These are phyloP conservation scores for Melieria crassipennis DNA, from an alignment of 2,888 invertebrate genomes.

Conservation along the genomic window DNA sequence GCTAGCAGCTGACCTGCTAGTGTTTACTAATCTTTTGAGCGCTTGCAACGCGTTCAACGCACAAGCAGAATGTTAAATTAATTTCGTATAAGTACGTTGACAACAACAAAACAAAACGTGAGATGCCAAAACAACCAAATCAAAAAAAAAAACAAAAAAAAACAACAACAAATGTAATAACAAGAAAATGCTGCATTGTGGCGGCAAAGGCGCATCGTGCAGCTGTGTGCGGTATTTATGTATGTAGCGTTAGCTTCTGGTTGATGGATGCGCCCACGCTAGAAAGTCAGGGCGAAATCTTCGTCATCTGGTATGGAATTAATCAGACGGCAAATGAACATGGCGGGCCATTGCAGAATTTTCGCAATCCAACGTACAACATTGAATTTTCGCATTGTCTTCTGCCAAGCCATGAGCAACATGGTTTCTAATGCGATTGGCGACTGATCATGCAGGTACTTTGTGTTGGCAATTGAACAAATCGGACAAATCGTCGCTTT, in stretches of 20 bases:
- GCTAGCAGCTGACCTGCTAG: too few species aligned
- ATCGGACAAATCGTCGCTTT: constrained; percentile 52
- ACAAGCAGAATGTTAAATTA: too few species aligned
- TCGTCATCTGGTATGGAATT: constrained; percentile 59
- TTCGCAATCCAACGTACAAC: constrained; percentile 60
- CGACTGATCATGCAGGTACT: constrained; percentile 61
- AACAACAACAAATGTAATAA: neutral
- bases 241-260: constrained; percentile 26
- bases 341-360: constrained; percentile 62
- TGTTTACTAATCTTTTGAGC: too few species aligned
- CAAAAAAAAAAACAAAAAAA: neutral
- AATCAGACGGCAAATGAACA: constrained; percentile 60
- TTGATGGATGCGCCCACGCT: constrained; percentile 36
- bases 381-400: constrained; percentile 55
- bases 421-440: constrained; percentile 60
- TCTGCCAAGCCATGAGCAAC: constrained; percentile 59
- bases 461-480: constrained; percentile 59
- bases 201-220: neutral
- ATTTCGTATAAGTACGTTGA: too few species aligned
- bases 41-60: too few species aligned
- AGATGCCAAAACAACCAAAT: too few species aligned
- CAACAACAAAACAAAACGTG: too few species aligned
- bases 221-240: neutral
- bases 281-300: constrained; percentile 52
- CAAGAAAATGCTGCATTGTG: neutral